A percentile compares a stretch with the other conserved stretches of the same genome.
Evolutionary conservation across 2,113 vertebrate genomes (phyloP).

Genomic region (Petroica traversi): DNA sequence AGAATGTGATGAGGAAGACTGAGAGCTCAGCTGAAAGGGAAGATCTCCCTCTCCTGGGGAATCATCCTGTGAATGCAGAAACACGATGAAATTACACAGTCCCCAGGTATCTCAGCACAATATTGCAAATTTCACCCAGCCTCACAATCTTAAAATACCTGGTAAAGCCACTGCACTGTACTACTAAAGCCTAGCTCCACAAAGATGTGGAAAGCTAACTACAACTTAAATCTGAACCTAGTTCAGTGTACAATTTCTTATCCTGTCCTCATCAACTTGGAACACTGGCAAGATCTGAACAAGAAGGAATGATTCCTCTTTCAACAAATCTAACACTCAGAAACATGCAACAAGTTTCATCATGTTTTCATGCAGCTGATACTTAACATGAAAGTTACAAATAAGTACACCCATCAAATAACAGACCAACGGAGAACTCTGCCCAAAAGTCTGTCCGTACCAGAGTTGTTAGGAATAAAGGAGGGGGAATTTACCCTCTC

Average conservation of each 20-base stretch:
- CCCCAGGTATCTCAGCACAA: not conserved
- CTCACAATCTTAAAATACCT: not conserved
- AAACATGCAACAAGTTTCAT: not conserved
- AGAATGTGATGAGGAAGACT: slow-evolving; percentile 85
- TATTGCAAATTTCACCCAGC: not conserved
- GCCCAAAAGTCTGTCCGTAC: not conserved
- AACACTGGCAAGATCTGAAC: not conserved
- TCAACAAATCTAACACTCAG: not conserved
- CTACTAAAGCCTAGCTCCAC: not conserved
- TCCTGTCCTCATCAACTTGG: not conserved
- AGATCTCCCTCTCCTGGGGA: slow-evolving; percentile 84
- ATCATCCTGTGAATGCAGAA: slow-evolving; percentile 80
- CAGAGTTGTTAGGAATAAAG: not conserved
- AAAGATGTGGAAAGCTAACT: not conserved
- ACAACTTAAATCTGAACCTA: not conserved
- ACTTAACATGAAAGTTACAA: not conserved
- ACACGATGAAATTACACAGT: not conserved
- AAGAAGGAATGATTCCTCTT: not conserved
- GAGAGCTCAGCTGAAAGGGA: slow-evolving; percentile 85
- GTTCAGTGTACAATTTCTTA: not conserved
- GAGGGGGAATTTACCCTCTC: not conserved
- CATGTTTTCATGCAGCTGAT: not conserved
- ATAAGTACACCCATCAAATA: not conserved
- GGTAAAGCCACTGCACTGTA: not conserved
- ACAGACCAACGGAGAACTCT: fast-evolving